Conservation (phyloP, 2,888 invertebrate genomes). For the Atethmia centrago region DNA sequence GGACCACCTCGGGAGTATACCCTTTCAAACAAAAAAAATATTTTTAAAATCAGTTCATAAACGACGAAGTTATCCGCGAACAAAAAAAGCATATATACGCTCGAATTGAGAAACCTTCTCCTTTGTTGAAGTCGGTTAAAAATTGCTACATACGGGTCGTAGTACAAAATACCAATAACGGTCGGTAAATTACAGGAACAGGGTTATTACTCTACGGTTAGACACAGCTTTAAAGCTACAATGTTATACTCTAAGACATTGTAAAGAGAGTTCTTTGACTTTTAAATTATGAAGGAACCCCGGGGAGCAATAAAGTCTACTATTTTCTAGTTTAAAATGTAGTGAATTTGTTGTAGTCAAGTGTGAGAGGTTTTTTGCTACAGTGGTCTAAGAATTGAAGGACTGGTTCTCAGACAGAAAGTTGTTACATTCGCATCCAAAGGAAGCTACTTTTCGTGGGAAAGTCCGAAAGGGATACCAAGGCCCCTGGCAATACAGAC, state of each 20-base stretch:
- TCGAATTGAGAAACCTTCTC: no score
- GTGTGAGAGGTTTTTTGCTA: not conserved
- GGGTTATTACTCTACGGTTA: not conserved
- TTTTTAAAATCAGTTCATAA: no score
- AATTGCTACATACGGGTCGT: not conserved
- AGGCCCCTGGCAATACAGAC: no score
- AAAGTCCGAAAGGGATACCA: no score
- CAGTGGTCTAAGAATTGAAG: not conserved
- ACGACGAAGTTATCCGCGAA: no score
- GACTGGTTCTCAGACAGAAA: no score
- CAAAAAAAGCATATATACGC: no score
- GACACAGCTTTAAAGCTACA: not conserved
- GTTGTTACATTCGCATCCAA: no score
- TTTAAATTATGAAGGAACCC: constrained; percentile 16
- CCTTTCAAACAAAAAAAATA: no score
- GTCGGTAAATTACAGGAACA: not conserved
- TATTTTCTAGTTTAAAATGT: constrained; percentile 13
- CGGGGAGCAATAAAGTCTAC: not conserved
- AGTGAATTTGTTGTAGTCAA: not conserved
- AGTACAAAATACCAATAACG: not conserved
- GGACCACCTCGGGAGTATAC: no score
- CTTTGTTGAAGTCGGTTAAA: no score
- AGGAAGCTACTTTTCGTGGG: no score
- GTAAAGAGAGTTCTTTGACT: constrained; percentile 36
- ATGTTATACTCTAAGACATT: not conserved